A percentile compares a stretch with the other conserved stretches of the same genome.
These are phyloP conservation scores for Nematopogon swammerdamellus DNA, from an alignment of 2,888 invertebrate genomes.

Conservation along the genomic window DNA sequence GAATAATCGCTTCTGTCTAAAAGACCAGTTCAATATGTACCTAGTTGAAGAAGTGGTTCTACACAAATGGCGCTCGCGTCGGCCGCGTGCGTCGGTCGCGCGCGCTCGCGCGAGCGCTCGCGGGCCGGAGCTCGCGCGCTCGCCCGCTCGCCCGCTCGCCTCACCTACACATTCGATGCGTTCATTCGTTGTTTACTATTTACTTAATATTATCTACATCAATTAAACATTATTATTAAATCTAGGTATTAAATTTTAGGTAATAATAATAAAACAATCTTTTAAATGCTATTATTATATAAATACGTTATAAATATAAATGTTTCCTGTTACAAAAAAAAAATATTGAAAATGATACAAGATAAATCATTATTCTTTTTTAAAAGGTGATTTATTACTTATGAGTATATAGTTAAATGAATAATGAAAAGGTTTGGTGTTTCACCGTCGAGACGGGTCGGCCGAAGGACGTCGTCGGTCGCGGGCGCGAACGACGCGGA, in stretches of 20 bases:
- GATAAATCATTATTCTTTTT: constrained; percentile 55
- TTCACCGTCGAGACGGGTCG: constrained; percentile 27
- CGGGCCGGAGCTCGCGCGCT: constrained; percentile 5
- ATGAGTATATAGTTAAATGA: constrained; percentile 56
- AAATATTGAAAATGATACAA: constrained; percentile 57
- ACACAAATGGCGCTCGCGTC: constrained; percentile 4
- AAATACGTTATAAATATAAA: constrained; percentile 60
- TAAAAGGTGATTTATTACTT: constrained; percentile 54
- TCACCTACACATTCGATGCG: constrained; percentile 24
- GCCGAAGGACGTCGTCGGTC: constrained; percentile 1
- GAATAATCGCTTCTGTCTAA: no score
- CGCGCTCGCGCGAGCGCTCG: constrained; percentile 13
- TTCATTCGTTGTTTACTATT: constrained; percentile 34
- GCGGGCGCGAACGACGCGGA: neutral
- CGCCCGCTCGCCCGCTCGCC: constrained; percentile 14
- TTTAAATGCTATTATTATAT: constrained; percentile 59
- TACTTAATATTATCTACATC: constrained; percentile 53
- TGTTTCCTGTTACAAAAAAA: constrained; percentile 60
- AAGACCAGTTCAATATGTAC: no score
- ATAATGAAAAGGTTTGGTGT: constrained; percentile 38
- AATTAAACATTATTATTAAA: constrained; percentile 56
- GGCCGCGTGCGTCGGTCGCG: constrained; percentile 10
- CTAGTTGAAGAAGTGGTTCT: no score
- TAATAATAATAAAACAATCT: constrained; percentile 58
- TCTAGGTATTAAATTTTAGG: constrained; percentile 57